phyloP scores from a whole-genome alignment of 2,888 invertebrate species.

The Theretra japonica region DNA sequence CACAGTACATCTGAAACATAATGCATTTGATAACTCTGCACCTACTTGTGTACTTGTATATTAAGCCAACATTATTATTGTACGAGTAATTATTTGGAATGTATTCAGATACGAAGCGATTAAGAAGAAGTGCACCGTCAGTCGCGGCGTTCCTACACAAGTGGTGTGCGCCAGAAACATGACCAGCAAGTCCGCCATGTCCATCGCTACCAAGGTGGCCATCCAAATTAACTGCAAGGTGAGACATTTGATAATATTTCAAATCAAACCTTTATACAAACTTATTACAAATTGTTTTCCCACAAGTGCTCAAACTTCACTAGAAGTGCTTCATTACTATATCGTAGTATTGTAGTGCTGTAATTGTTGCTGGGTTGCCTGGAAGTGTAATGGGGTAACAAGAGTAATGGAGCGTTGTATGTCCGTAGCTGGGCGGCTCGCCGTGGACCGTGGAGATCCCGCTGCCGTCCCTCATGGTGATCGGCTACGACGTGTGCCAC shows the following conservation, averaged over 20 bases:
- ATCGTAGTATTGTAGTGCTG: too few species aligned
- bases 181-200: slow-evolving; percentile 87
- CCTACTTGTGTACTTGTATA: too few species aligned
- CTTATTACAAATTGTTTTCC: too few species aligned
- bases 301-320: too few species aligned
- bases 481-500: slow-evolving; percentile 96
- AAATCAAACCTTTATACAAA: too few species aligned
- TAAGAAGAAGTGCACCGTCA: slow-evolving; percentile 93
- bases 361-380: too few species aligned
- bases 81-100: not conserved
- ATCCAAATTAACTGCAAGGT: slow-evolving; percentile 96
- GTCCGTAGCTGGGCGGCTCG: slow-evolving; percentile 89
- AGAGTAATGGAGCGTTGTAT: too few species aligned
- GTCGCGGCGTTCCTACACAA: slow-evolving; percentile 89
- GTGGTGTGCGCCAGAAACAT: slow-evolving; percentile 83
- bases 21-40: too few species aligned
- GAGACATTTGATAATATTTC: slow-evolving; percentile 20
- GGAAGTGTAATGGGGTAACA: too few species aligned
- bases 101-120: slow-evolving; percentile 89
- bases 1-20: too few species aligned
- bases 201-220: slow-evolving; percentile 95
- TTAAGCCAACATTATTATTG: too few species aligned
- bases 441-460: slow-evolving; percentile 93
- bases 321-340: too few species aligned
- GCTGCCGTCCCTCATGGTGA: slow-evolving; percentile 88